phyloP scores from a whole-genome alignment of 2,113 vertebrate genomes.

The Phycodurus eques region DNA sequence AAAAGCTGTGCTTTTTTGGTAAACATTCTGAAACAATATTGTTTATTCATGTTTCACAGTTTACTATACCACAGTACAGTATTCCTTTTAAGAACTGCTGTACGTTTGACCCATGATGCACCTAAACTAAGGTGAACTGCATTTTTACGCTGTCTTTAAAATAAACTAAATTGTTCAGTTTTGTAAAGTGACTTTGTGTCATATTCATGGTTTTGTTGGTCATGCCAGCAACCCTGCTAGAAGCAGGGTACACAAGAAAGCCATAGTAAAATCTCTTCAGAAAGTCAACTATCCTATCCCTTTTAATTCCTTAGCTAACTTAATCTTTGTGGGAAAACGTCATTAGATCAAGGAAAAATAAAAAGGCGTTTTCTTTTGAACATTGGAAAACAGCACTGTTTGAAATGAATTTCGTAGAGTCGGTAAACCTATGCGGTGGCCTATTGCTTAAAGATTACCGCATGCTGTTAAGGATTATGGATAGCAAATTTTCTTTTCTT shows the following conservation, averaged over 20 bases:
- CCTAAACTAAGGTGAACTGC: neutral
- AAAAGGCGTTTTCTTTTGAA: too few relatives aligned
- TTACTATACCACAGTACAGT: neutral
- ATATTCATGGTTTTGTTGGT: neutral
- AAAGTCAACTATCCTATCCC: too few relatives aligned
- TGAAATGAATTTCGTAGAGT: too few relatives aligned
- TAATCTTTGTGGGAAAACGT: too few relatives aligned
- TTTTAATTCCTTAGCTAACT: too few relatives aligned
- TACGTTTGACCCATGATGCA: slow-evolving; percentile 4
- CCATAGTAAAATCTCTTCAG: neutral
- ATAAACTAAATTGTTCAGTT: slow-evolving; percentile 57
- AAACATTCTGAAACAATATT: neutral
- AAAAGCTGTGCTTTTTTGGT: slow-evolving; percentile 9
- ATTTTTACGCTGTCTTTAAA: slow-evolving; percentile 38
- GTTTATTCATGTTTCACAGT: slow-evolving; percentile 12
- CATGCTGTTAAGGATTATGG: too few relatives aligned
- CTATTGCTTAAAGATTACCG: too few relatives aligned
- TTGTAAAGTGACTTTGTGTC: slow-evolving; percentile 9
- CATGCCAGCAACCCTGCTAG: neutral
- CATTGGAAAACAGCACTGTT: too few relatives aligned
- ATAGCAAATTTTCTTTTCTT: too few relatives aligned
- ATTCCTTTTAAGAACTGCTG: slow-evolving; percentile 13
- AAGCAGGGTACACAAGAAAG: neutral
- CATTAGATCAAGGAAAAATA: too few relatives aligned
- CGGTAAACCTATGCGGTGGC: too few relatives aligned